Percentiles rank a stretch among this genome's conserved stretches.
Evolutionary conservation across 2,797 vertebrate species (phyloP).

Genomic region (Stomatorhinus walkeri): DNA sequence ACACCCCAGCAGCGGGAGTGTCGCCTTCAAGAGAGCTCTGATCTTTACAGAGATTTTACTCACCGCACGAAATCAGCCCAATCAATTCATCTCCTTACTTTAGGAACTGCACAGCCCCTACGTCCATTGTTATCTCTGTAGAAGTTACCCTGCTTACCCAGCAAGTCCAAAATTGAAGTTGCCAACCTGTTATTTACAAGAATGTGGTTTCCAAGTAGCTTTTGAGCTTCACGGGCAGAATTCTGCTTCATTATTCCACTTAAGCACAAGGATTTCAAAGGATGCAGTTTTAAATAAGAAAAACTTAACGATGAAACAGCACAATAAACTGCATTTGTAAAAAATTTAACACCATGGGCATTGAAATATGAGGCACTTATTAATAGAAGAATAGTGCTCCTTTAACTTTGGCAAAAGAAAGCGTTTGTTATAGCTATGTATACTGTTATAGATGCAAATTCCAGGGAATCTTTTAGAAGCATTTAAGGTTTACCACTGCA

Average conservation of each 20-base stretch:
- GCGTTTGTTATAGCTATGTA: neutral
- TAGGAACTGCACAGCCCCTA: slow-evolving; percentile 20
- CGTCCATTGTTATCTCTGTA: slow-evolving; percentile 19
- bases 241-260: neutral
- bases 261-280: neutral
- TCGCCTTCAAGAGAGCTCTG: slow-evolving; percentile 27
- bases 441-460: neutral
- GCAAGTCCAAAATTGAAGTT: neutral
- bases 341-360: neutral
- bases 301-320: neutral
- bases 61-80: slow-evolving; percentile 31
- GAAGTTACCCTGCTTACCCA: neutral
- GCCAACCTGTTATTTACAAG: neutral
- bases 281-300: neutral
- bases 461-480: neutral
- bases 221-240: neutral
- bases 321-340: neutral
- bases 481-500: neutral
- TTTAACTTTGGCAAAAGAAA: neutral
- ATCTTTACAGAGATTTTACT: slow-evolving; percentile 33
- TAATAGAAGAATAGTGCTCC: neutral
- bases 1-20: slow-evolving; percentile 31
- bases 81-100: slow-evolving; percentile 20
- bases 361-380: neutral
- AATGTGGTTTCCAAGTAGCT: neutral